Base-by-base conservation (phyloP, 2,113 vertebrate species). In the Oryzias javanicus region DNA sequence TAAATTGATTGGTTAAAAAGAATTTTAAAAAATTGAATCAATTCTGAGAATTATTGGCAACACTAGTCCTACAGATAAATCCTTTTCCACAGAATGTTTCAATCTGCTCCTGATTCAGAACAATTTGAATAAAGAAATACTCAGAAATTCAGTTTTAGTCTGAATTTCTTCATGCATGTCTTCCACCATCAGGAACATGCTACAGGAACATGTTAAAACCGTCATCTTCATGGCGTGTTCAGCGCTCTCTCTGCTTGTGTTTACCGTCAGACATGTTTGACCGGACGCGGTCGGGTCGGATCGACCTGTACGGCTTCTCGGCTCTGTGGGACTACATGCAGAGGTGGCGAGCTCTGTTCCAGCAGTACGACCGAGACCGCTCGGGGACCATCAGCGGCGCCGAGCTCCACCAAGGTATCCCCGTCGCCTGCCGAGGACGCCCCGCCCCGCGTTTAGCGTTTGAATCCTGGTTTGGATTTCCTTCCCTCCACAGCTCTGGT, bases 391-490 rank as follows among this genome's bases (percentile, higher is more conserved):
- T 99, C 79, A 97, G 86, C 68, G 84, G 87, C 65, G 65, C 13
- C 0, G 97, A 98, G 80, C 89, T 99, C 45, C 94, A 98, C 63
- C 96, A 98, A 94, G 97, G 97, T 99, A 82, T 42, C 14, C 10
- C 1, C 17, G 18, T 45, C 10, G 25, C 55, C 35, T 12, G 5
- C 41, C 5, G 12, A 35, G 10, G 8, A 12, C 7, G 10, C 8
- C 35, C 35, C 7, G 10, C 8, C 35, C 35, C 12, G 35, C 35
- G 3, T 35, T 12, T 35, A 55, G n/a, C 29, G 48, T 14, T 15
- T 22, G 15, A 46, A 13, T 45, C 4, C 27, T 24, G 1, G 8
- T 3, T 15, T 35, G n/a, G 4, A 6, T 15, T 1, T 15, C 1
- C 6, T 20, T 22, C n/a, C 17, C 12, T 14, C 27, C 10, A 53